Conservation (phyloP, 2,888 invertebrate species). For the Nematopogon swammerdamellus region DNA sequence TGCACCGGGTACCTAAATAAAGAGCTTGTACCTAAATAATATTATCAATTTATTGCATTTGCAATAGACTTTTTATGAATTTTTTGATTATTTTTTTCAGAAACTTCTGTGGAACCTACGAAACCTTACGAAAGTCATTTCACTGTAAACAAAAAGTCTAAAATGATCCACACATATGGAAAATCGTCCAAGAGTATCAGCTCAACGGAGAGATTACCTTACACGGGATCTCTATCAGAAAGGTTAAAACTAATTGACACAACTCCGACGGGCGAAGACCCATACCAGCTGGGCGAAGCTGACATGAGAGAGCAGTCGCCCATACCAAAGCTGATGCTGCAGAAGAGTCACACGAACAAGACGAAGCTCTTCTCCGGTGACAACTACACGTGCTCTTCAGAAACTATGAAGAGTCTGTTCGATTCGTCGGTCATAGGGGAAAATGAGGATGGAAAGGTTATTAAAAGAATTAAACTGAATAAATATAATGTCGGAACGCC, state of each 20-base stretch:
- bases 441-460: background rate
- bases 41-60: no score
- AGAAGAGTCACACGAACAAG: slow-evolving; percentile 33
- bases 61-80: no score
- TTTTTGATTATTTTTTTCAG: no score
- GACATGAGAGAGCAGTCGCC: slow-evolving; percentile 47
- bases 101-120: background rate
- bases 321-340: slow-evolving; percentile 43
- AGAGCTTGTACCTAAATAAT: no score
- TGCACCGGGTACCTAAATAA: no score
- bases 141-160: slow-evolving; percentile 33
- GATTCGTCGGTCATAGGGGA: background rate
- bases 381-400: slow-evolving; percentile 7
- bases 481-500: background rate
- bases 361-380: slow-evolving; percentile 25
- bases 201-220: no score
- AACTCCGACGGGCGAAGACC: slow-evolving; percentile 44
- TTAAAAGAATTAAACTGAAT: background rate
- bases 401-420: background rate
- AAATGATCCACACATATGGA: slow-evolving; percentile 36
- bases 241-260: slow-evolving; percentile 39
- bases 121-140: slow-evolving; percentile 17
- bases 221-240: slow-evolving; percentile 35
- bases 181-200: slow-evolving; percentile 18
- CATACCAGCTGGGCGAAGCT: slow-evolving; percentile 43